Conservation (phyloP, 2,113 vertebrate genomes). For the Sigmodon hispidus region DNA sequence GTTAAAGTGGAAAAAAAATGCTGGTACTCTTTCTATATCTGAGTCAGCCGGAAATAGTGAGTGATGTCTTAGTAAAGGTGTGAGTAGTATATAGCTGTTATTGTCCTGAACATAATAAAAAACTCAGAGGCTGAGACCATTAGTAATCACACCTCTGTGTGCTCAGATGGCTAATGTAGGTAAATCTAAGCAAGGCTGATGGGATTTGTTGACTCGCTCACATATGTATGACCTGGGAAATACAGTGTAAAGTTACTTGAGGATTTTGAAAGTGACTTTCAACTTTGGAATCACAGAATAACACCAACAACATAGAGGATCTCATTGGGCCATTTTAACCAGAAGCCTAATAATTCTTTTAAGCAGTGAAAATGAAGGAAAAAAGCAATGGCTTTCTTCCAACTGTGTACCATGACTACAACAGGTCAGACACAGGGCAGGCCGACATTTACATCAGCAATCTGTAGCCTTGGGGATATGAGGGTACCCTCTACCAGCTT, state of each 20-base stretch:
- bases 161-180: neutral
- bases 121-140: neutral
- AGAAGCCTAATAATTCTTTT: neutral
- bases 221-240: too few relatives aligned
- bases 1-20: constrained; percentile 7
- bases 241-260: neutral
- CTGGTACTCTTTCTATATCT: neutral
- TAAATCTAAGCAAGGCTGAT: neutral
- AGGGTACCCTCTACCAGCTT: neutral
- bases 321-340: constrained; percentile 15
- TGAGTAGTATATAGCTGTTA: neutral
- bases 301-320: neutral
- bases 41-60: constrained; percentile 16
- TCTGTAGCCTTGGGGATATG: neutral
- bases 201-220: neutral
- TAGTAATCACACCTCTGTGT: neutral
- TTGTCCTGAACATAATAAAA: neutral
- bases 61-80: neutral
- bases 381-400: neutral
- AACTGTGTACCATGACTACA: neutral
- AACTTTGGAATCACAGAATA: neutral
- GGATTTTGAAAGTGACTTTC: constrained; percentile 32
- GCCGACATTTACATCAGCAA: neutral
- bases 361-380: neutral
- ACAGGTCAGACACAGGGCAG: neutral